Evolutionary conservation across 2,113 vertebrate genomes (phyloP).

Genomic region (Chamaetylas fuelleborni): DNA sequence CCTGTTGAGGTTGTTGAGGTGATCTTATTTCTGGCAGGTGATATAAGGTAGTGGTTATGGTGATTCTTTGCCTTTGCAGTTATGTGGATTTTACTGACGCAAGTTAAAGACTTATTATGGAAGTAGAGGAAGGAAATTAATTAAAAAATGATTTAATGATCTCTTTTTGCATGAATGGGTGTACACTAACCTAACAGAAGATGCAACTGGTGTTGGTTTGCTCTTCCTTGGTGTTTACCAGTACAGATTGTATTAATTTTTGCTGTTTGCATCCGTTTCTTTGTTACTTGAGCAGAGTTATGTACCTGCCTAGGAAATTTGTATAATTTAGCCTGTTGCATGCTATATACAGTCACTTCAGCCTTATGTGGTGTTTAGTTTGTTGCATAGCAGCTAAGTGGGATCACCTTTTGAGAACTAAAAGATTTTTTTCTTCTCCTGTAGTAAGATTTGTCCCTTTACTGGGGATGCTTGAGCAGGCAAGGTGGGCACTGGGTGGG

Average conservation of each 20-base stretch:
- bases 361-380: background rate
- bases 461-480: background rate
- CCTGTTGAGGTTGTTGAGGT: background rate
- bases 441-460: background rate
- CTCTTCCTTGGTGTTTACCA: background rate
- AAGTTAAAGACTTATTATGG: background rate
- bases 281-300: background rate
- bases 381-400: background rate
- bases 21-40: constrained; percentile 13
- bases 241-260: background rate
- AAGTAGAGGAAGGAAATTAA: background rate
- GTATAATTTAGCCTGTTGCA: rapidly evolving
- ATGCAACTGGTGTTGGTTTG: background rate
- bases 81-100: background rate
- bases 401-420: background rate
- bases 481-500: background rate
- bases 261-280: rapidly evolving
- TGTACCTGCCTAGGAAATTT: background rate
- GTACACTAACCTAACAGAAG: background rate
- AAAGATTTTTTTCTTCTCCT: background rate
- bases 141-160: background rate
- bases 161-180: background rate
- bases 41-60: background rate
- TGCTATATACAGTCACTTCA: background rate
- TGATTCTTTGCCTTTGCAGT: background rate